phyloP scores from a whole-genome alignment of 2,888 invertebrate genomes.

The Drosophila basisetae region DNA sequence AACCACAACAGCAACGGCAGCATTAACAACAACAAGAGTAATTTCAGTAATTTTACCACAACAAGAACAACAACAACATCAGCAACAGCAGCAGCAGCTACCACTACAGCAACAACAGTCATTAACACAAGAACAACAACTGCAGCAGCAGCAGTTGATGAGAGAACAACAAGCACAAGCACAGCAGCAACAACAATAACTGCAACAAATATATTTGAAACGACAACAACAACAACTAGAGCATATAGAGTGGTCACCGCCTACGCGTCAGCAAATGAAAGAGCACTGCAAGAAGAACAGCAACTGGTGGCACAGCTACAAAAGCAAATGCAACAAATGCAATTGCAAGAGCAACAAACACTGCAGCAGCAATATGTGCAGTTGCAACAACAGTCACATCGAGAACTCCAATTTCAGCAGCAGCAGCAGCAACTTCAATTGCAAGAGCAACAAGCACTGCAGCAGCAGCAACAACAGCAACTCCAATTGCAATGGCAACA shows the following conservation, averaged over 20 bases:
- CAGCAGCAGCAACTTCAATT: neutral
- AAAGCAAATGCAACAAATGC: constrained; percentile 9
- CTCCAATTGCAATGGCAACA: neutral
- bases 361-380: constrained; percentile 3
- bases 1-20: constrained; percentile 32
- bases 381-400: constrained; percentile 9
- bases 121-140: constrained; percentile 6
- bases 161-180: constrained; percentile 7
- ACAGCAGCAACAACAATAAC: constrained; percentile 16
- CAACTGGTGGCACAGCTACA: constrained; percentile 12
- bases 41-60: constrained; percentile 28
- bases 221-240: constrained; percentile 14
- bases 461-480: neutral
- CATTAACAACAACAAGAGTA: constrained; percentile 28
- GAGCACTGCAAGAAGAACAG: neutral
- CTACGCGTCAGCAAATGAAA: neutral
- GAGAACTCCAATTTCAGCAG: neutral
- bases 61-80: constrained; percentile 3
- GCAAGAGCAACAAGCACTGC: constrained; percentile 1
- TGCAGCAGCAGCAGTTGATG: constrained; percentile 1
- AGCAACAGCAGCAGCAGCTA: constrained; percentile 3
- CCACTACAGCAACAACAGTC: constrained; percentile 9
- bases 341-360: constrained; percentile 4
- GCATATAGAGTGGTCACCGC: constrained; percentile 10
- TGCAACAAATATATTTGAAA: constrained; percentile 1